A percentile compares a stretch with the other conserved stretches of the same genome.
Conservation (phyloP, 1,140 invertebrate species). For the Physella acuta region DNA sequence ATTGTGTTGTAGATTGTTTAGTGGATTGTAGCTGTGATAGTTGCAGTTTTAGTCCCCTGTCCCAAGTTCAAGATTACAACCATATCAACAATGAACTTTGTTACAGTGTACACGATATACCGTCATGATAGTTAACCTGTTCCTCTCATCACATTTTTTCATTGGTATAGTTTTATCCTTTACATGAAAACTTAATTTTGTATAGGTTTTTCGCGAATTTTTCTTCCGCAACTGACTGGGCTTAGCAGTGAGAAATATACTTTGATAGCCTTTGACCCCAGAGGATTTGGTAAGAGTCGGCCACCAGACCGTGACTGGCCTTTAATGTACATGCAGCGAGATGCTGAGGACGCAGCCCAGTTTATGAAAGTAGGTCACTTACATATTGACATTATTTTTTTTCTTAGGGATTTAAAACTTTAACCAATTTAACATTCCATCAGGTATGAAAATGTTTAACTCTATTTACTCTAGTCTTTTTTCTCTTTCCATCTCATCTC, state of each 20-base stretch:
- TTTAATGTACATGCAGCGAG: constrained; percentile 72
- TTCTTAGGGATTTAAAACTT: too few species aligned
- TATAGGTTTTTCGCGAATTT: too few species aligned
- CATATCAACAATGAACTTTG: too few species aligned
- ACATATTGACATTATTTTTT: not conserved
- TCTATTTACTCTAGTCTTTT: too few species aligned
- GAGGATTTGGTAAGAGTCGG: constrained; percentile 82
- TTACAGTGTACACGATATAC: not conserved
- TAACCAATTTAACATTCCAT: too few species aligned
- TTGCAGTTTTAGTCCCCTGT: not conserved
- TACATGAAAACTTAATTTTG: too few species aligned
- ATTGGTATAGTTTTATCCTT: constrained; percentile 69
- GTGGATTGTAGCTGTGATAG: not conserved
- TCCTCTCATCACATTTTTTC: not conserved
- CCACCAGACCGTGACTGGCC: constrained; percentile 75
- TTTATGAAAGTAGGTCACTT: constrained; percentile 70
- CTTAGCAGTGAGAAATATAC: constrained; percentile 73
- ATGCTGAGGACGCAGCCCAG: constrained; percentile 71
- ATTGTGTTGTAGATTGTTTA: not conserved
- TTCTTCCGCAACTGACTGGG: constrained; percentile 75
- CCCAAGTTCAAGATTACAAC: not conserved
- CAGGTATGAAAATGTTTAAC: too few species aligned
- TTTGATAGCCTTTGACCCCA: constrained; percentile 83
- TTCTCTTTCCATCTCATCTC: not conserved
- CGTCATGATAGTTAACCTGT: not conserved